Evolutionary conservation across 2,797 vertebrate species (phyloP).

Genomic region (Clarias laeviceps): DNA sequence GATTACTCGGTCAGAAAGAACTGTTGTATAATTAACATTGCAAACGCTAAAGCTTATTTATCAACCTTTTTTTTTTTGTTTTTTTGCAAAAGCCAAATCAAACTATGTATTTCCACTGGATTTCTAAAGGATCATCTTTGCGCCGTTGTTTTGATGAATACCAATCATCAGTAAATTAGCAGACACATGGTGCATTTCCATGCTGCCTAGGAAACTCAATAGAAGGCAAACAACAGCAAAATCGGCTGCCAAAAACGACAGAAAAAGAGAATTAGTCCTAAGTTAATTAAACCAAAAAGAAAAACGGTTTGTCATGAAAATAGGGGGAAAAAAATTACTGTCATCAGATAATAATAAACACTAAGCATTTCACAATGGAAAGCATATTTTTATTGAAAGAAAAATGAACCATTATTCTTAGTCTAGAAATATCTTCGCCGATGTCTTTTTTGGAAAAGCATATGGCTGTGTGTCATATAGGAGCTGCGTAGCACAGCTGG

Average conservation of each 20-base stretch:
- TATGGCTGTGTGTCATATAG: background rate
- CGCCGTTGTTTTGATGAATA: too few relatives aligned
- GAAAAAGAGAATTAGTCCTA: background rate
- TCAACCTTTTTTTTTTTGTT: background rate
- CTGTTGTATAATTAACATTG: background rate
- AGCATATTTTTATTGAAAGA: background rate
- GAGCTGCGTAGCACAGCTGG: background rate
- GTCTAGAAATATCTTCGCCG: background rate
- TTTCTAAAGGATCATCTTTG: background rate
- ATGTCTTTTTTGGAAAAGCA: background rate
- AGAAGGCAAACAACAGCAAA: background rate
- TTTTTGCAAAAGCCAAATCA: background rate
- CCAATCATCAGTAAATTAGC: background rate
- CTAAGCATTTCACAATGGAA: background rate
- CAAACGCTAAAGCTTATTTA: background rate
- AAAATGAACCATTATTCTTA: background rate
- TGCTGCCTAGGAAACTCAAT: background rate
- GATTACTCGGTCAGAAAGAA: too few relatives aligned
- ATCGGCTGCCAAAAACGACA: background rate
- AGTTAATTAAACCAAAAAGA: background rate
- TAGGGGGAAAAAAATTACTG: background rate
- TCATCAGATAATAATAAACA: background rate
- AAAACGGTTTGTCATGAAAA: background rate
- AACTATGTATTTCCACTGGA: background rate
- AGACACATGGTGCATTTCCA: background rate